These are phyloP conservation scores for Drosophila fuyamai DNA, from an alignment of 1,140 invertebrate species.

Conservation along the genomic window DNA sequence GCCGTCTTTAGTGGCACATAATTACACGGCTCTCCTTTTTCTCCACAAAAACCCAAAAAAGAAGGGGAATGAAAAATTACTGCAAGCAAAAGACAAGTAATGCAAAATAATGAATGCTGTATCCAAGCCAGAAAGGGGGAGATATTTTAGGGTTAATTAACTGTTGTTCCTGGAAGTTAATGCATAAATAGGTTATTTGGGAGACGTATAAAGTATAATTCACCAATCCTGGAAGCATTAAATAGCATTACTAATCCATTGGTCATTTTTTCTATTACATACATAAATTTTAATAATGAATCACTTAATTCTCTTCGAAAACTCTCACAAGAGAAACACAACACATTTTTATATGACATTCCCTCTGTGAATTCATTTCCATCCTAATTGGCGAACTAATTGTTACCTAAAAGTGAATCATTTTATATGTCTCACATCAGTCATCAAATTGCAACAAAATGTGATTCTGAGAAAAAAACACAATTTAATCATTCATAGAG, in stretches of 20 bases:
- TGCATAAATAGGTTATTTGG: conserved; percentile 2
- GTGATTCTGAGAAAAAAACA: conserved; percentile 34
- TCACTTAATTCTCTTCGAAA: no score
- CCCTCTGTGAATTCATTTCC: neutral
- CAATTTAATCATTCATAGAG: conserved; percentile 37
- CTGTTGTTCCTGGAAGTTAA: conserved; percentile 1
- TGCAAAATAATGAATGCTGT: conserved; percentile 42
- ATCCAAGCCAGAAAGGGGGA: conserved; percentile 2
- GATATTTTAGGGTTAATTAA: conserved; percentile 40
- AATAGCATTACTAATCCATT: no score
- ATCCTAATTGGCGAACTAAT: neutral
- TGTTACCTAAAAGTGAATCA: conserved; percentile 13
- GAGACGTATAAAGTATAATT: neutral
- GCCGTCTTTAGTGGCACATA: conserved; percentile 71
- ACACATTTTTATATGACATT: no score
- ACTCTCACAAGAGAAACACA: no score
- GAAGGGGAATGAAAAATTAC: conserved; percentile 62
- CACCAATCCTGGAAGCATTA: no score
- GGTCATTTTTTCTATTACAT: no score
- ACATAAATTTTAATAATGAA: no score
- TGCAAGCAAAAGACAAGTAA: conserved; percentile 37
- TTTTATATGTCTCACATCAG: neutral
- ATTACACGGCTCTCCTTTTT: conserved; percentile 54
- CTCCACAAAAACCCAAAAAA: conserved; percentile 18
- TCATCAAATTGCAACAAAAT: conserved; percentile 14